phyloP scores from a whole-genome alignment of 2,797 vertebrate genomes.

The Crocidura indochinensis region DNA sequence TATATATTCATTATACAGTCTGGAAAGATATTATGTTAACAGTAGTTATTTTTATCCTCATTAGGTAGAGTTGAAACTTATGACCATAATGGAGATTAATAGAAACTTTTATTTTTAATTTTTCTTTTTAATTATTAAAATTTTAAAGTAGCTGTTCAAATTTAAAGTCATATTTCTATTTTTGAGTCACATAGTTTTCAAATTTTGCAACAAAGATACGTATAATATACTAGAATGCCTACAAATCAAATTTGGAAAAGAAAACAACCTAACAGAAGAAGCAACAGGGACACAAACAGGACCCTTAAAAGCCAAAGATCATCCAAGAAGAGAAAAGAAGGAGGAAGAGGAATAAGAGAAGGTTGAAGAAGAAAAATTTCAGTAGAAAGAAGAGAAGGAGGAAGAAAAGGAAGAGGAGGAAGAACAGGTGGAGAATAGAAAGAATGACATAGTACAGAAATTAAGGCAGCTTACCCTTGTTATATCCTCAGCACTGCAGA shows the following conservation, averaged over 20 bases:
- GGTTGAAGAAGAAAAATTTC: not conserved
- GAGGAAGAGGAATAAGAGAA: too few relatives aligned
- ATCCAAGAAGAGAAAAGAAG: not conserved
- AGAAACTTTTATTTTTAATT: constrained; percentile 67
- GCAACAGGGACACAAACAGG: constrained; percentile 3
- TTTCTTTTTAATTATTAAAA: constrained; percentile 67
- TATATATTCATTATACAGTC: constrained; percentile 60
- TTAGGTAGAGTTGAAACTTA: constrained; percentile 43
- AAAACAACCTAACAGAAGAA: constrained; percentile 59
- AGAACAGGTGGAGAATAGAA: too few relatives aligned
- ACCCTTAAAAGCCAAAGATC: not conserved
- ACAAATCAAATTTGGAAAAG: constrained; percentile 43
- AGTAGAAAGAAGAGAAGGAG: not conserved
- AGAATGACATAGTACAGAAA: too few relatives aligned
- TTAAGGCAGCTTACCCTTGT: too few relatives aligned
- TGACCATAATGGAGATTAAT: constrained; percentile 60
- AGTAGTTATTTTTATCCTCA: constrained; percentile 67
- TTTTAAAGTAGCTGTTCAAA: constrained; percentile 46
- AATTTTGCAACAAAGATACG: constrained; percentile 32
- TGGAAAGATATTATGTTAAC: constrained; percentile 58
- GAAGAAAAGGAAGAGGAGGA: too few relatives aligned
- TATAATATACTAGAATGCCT: constrained; percentile 40
- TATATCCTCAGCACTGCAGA: too few relatives aligned
- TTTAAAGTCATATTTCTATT: constrained; percentile 61
- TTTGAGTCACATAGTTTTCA: constrained; percentile 49